phyloP scores from a whole-genome alignment of 2,888 invertebrate species.

The Diloba caeruleocephala region DNA sequence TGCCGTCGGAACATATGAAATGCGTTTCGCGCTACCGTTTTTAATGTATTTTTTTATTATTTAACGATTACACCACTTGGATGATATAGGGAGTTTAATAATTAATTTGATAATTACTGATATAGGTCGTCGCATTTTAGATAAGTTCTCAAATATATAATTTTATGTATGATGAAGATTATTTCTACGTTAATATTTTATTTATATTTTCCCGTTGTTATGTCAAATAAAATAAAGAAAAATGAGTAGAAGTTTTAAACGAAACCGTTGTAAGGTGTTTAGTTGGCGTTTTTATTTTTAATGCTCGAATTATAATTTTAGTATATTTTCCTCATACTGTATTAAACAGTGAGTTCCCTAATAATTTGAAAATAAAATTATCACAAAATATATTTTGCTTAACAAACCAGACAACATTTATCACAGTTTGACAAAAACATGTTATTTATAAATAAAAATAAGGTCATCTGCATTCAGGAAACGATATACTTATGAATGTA shows the following conservation, averaged over 20 bases:
- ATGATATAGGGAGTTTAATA: too few relatives aligned
- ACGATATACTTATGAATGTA: constrained; percentile 49
- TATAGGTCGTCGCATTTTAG: too few relatives aligned
- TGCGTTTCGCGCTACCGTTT: constrained; percentile 42
- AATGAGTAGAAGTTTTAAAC: too few relatives aligned
- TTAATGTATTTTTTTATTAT: constrained; percentile 10
- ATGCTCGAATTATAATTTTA: neutral
- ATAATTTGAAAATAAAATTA: constrained; percentile 4
- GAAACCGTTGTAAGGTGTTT: neutral
- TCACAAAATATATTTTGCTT: constrained; percentile 2
- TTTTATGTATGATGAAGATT: too few relatives aligned
- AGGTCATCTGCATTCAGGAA: constrained; percentile 68
- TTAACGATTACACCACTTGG: too few relatives aligned
- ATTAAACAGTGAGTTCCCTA: neutral
- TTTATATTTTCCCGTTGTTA: too few relatives aligned
- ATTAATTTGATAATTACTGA: too few relatives aligned
- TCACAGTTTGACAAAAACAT: constrained; percentile 30
- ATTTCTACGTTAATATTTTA: too few relatives aligned
- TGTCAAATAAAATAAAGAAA: too few relatives aligned
- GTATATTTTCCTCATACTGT: neutral
- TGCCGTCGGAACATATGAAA: constrained; percentile 79
- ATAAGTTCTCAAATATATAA: too few relatives aligned
- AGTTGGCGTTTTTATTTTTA: neutral
- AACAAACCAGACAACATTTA: constrained; percentile 26
- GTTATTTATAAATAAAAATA: constrained; percentile 59